Evolutionary conservation across 2,888 invertebrate species (phyloP).

Genomic region (Limnephilus rhombicus): DNA sequence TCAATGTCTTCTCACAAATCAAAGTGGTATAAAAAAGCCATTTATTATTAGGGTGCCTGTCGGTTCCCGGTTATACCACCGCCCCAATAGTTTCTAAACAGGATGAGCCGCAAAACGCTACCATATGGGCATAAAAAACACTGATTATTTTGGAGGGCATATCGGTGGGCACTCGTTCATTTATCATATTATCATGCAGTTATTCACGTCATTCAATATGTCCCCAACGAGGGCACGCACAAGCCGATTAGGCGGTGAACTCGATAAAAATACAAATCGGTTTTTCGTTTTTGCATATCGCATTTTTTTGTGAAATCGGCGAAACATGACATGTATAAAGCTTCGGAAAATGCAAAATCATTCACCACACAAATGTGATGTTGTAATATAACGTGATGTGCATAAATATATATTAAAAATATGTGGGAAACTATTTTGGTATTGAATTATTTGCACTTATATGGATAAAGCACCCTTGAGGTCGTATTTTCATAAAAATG

Average conservation of each 20-base stretch:
- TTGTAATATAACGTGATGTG: background rate
- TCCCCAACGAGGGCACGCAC: background rate
- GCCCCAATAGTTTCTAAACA: background rate
- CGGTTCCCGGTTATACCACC: background rate
- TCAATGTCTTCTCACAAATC: background rate
- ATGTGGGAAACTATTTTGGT: background rate
- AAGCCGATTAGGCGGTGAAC: background rate
- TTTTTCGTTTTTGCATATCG: background rate
- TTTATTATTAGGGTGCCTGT: background rate
- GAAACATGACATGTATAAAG: background rate
- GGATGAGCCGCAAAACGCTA: constrained; percentile 29
- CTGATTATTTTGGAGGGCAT: background rate
- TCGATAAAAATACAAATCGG: background rate
- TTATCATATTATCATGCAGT: constrained; percentile 17
- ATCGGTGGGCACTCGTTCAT: constrained; percentile 24
- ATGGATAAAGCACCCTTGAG: too few relatives aligned
- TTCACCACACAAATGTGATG: background rate
- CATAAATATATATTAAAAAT: background rate
- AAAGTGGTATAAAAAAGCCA: background rate
- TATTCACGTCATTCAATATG: background rate
- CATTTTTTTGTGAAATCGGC: background rate
- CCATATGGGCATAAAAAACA: constrained; percentile 43
- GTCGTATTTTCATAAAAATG: too few relatives aligned
- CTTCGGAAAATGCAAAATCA: background rate
- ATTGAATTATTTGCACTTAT: background rate